Percentiles rank a stretch among this genome's conserved stretches.
phyloP scores from a whole-genome alignment of 2,113 vertebrate species.

The Pelobates fuscus region DNA sequence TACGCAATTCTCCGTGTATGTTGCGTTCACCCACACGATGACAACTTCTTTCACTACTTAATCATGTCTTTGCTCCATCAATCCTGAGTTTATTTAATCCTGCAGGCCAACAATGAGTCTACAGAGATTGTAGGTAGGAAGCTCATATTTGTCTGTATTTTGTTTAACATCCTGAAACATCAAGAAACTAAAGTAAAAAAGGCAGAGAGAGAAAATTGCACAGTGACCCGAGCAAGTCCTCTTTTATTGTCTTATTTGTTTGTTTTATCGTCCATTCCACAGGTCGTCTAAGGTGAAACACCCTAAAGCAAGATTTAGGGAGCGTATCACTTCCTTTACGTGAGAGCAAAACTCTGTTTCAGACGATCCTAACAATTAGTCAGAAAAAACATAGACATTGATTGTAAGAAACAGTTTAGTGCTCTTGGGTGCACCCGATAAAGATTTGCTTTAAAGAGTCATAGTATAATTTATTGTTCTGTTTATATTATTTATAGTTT shows the following conservation, averaged over 20 bases:
- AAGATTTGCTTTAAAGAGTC: not conserved
- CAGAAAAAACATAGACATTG: not conserved
- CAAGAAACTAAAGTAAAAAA: not conserved
- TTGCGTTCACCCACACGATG: not conserved
- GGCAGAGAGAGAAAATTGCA: not conserved
- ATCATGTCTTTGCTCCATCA: not conserved
- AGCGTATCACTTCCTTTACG: constrained; percentile 11
- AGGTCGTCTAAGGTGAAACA: constrained; percentile 27
- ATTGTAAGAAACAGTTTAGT: constrained; percentile 17
- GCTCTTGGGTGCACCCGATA: not conserved
- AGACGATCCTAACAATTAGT: constrained; percentile 8
- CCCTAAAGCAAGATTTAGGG: constrained; percentile 27
- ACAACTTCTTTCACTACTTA: constrained; percentile 21
- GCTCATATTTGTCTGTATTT: constrained; percentile 19
- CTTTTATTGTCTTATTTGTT: not conserved
- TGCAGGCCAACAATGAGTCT: not conserved
- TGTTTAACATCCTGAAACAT: constrained; percentile 16
- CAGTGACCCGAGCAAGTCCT: not conserved
- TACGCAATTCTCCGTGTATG: not conserved
- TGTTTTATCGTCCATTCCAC: constrained; percentile 14
- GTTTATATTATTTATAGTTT: constrained; percentile 40
- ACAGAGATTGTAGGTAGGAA: constrained; percentile 3
- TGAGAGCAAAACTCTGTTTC: not conserved
- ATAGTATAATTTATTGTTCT: constrained; percentile 8
- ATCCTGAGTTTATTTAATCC: not conserved